Base-by-base conservation (phyloP, 2,113 vertebrate species). In the Ptychochromis oligacanthus region DNA sequence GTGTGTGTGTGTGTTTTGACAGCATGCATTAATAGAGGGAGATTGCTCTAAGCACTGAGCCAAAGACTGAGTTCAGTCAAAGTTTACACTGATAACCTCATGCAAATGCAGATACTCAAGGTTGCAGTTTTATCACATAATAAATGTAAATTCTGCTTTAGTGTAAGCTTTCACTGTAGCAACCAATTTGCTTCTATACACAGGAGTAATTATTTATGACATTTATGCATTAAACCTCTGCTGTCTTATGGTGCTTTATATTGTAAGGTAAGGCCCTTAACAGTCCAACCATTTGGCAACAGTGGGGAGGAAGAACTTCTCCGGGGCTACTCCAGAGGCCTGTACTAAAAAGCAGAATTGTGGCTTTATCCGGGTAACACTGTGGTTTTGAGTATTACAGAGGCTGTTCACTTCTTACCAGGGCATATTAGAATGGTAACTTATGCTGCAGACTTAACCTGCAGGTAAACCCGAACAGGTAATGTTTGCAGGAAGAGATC, bases 1-100 rank as follows among this genome's bases (percentile, higher is more conserved):
- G 49, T 74, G 46, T 24, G 49, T 65, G 40, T 43, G 40, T 49
- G 49, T 54, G 52, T 74, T 65, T n/a, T 72, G 65, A 70, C 60
- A 61, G 20, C 43, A 70, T 38, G 13, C 6, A 5, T 56, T 77
- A 26, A 55, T 15, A 72, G 17, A 72, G 9, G 17, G 65, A 31
- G 65, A 72, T 7, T 52, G 43, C 36, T 38, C 26, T 49, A 26
- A 14, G 56, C 57, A 13, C 46, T 3, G 60, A 18, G 17, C 58
- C 54, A 60, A 60, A 60, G 74, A 55, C 8, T 40, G 76, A 72
- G 62, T 62, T 81, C 74, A 81, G 9, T 77, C 58, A 46, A 28
- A 58, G 34, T 57, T 46, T n/a, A 38, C 24, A 64, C 4, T 28
- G 40, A 57, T 70, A 10, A 52, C 28, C 9, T 46, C 24, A 61